Conservation (phyloP, 2,888 invertebrate species). For the Iselma pallidipennis region DNA sequence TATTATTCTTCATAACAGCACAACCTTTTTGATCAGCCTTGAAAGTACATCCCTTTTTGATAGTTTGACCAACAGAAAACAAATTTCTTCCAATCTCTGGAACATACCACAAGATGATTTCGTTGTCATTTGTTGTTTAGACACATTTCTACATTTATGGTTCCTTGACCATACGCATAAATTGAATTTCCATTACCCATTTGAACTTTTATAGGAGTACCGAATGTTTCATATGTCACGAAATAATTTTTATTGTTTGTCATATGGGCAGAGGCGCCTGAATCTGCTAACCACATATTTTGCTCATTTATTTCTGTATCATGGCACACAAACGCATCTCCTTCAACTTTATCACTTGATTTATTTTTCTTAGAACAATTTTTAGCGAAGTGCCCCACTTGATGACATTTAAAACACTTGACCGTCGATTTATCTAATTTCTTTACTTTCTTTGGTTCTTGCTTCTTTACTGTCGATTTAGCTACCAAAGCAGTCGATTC, state of each 20-base stretch:
- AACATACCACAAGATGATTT: constrained; percentile 4
- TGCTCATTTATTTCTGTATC: background rate
- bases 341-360: too few species aligned
- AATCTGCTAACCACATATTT: constrained; percentile 3
- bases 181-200: background rate
- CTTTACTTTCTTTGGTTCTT: too few species aligned
- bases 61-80: background rate
- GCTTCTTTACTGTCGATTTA: too few species aligned
- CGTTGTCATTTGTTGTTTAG: background rate
- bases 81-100: background rate
- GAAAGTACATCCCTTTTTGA: background rate
- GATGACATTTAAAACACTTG: too few species aligned
- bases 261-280: constrained; percentile 1
- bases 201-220: background rate
- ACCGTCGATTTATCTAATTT: too few species aligned
- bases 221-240: background rate
- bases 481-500: too few species aligned
- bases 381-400: too few species aligned
- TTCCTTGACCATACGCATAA: background rate
- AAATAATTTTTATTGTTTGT: constrained; percentile 2
- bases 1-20: constrained; percentile 1
- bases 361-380: too few species aligned
- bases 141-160: background rate
- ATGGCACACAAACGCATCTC: background rate
- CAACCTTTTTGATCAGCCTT: constrained; percentile 2